Base-by-base conservation (phyloP, 2,797 vertebrate species). In the Kryptopterus vitreolus region DNA sequence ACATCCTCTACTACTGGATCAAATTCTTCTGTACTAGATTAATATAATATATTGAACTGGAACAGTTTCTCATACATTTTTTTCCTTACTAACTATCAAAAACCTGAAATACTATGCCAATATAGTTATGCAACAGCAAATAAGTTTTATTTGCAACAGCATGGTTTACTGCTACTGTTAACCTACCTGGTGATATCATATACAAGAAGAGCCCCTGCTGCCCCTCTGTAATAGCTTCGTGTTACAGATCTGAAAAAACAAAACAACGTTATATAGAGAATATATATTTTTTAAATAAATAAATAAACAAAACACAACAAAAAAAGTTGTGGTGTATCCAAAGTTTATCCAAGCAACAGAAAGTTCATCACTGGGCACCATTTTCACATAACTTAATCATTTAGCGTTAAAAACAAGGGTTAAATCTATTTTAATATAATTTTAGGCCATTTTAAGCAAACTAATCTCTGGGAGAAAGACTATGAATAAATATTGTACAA, bases 101-200 rank as follows among this genome's bases (percentile, higher is more conserved):
- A n/a, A n/a, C n/a, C n/a, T n/a, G n/a, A n/a, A n/a, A n/a, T n/a
- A n/a, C n/a, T n/a, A n/a, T n/a, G n/a, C n/a, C n/a, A n/a, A n/a
- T n/a, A n/a, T n/a, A n/a, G n/a, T n/a, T n/a, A n/a, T n/a, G n/a
- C n/a, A n/a, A n/a, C n/a, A n/a, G n/a, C n/a, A 55, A 22, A 11
- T 38, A 31, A 11, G 20, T 31, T 35, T n/a, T 72, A 24, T 55
- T 53, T 55, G 52, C 31, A 72, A n/a, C 20, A 72, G 11, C 50
- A 55, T 55, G 11, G 29, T 5, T 20, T 55, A 53, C 29, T 55
- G 50, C n/a, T 57, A 35, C 31, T 35, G 5, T 35, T 72, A n/a
- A 50, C 62, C 87, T 88, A 97, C 96, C 96, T 98, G 85, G 96
- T 97, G 86, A 98, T 98, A 77, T 98, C 96, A 66, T 98, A 98